Conservation (phyloP, 2,797 vertebrate genomes). For the Sebastolobus alascanus region DNA sequence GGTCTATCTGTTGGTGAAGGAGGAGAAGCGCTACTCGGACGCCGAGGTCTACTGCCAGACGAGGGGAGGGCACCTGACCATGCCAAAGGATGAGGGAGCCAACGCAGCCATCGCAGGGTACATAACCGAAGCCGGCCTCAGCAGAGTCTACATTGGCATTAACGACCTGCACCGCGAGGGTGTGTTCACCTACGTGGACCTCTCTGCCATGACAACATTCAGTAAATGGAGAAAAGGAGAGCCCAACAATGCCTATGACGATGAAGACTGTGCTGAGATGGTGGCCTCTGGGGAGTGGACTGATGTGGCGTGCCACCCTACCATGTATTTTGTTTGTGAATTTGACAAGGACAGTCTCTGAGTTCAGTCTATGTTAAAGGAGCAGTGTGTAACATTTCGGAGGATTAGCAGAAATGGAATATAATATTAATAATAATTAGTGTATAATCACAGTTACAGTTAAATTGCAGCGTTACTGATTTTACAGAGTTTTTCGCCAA, state of each 20-base stretch:
- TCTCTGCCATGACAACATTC: conserved; percentile 95
- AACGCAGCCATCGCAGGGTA: conserved; percentile 92
- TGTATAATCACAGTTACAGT: too few relatives aligned
- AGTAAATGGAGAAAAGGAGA: conserved; percentile 95
- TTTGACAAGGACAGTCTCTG: conserved; percentile 92
- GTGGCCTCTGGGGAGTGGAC: conserved; percentile 96
- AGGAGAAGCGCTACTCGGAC: conserved; percentile 93
- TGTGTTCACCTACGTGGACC: conserved; percentile 92
- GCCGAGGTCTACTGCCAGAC: conserved; percentile 93
- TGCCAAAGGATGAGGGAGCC: conserved; percentile 95
- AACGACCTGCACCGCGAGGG: conserved; percentile 95
- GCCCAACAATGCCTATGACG: conserved; percentile 95
- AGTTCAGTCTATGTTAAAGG: conserved; percentile 26
- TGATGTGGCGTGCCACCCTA: conserved; percentile 93
- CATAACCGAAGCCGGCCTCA: conserved; percentile 92
- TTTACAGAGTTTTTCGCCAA: too few relatives aligned
- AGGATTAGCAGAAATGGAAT: too few relatives aligned
- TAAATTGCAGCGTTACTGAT: too few relatives aligned
- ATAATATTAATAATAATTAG: too few relatives aligned
- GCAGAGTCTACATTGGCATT: conserved; percentile 94
- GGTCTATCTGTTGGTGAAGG: conserved; percentile 98
- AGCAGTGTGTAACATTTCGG: too few relatives aligned
- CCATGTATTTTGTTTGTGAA: conserved; percentile 98
- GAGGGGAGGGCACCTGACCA: conserved; percentile 93
- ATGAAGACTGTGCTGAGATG: conserved; percentile 98